Percentiles rank a stretch among this genome's conserved stretches.
phyloP scores from a whole-genome alignment of 2,888 invertebrate genomes.

The Patella caerulea region DNA sequence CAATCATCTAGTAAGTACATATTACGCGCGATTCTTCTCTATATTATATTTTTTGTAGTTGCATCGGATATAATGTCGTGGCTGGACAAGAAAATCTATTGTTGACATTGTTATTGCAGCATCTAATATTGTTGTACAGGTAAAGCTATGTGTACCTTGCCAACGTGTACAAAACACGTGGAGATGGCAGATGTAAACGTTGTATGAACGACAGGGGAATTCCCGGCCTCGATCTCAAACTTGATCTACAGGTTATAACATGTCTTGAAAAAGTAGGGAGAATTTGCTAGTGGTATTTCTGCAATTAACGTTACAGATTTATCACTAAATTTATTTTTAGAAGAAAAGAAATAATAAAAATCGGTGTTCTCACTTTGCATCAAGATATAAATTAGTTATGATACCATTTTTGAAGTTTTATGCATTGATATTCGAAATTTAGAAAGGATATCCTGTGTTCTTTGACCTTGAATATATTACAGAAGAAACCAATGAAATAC shows the following conservation, averaged over 20 bases:
- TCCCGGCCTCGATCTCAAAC: background rate
- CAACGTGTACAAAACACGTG: background rate
- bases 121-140: background rate
- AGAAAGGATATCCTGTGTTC: background rate
- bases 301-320: background rate
- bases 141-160: background rate
- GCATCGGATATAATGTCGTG: no score
- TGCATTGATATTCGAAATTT: background rate
- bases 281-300: background rate
- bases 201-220: background rate
- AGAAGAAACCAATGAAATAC: background rate
- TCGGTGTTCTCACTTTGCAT: background rate
- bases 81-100: no score
- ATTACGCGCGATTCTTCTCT: no score
- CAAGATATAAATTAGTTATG: background rate
- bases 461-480: slow-evolving; percentile 10
- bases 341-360: no score
- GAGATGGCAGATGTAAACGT: background rate
- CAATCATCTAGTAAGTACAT: no score
- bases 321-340: no score
- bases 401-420: background rate
- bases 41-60: no score
- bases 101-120: no score
- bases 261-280: background rate
- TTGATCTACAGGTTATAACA: background rate